Evolutionary conservation across 2,888 invertebrate genomes (phyloP).

Genomic region (Hecatera dysodea): DNA sequence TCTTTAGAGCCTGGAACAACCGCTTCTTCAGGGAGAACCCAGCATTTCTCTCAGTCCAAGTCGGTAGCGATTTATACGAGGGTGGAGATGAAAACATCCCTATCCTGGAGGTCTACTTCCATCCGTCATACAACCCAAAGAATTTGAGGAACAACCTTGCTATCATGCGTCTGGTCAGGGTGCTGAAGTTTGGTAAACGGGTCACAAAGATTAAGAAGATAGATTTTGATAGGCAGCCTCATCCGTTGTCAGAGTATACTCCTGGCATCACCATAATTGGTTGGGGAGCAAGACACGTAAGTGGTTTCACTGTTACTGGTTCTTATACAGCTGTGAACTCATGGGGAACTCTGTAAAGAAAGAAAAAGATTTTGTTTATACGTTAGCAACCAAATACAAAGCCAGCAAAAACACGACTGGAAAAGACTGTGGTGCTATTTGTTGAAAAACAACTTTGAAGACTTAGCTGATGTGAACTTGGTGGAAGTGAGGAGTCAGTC

Average conservation of each 20-base stretch:
- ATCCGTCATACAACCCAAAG: conserved; percentile 80
- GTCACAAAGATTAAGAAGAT: conserved; percentile 76
- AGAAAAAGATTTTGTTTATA: background rate
- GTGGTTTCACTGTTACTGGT: conserved; percentile 34
- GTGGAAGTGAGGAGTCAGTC: no score
- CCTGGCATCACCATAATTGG: conserved; percentile 79
- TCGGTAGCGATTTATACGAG: conserved; percentile 80
- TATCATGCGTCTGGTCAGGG: conserved; percentile 74
- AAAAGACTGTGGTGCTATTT: no score
- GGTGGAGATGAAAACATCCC: conserved; percentile 79
- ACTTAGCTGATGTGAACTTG: no score
- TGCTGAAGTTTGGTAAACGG: conserved; percentile 66
- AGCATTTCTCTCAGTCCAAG: conserved; percentile 79
- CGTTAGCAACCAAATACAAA: background rate
- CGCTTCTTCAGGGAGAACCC: conserved; percentile 85
- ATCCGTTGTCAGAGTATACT: conserved; percentile 70
- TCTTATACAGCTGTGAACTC: background rate
- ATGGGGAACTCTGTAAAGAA: background rate
- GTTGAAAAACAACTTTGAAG: no score
- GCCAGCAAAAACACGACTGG: background rate
- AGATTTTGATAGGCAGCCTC: conserved; percentile 72
- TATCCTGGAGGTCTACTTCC: conserved; percentile 81
- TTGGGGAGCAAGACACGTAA: conserved; percentile 83
- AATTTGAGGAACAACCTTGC: conserved; percentile 80
- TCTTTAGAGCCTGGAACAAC: conserved; percentile 82